phyloP scores from a whole-genome alignment of 2,888 invertebrate species.

The Fragum sueziense region DNA sequence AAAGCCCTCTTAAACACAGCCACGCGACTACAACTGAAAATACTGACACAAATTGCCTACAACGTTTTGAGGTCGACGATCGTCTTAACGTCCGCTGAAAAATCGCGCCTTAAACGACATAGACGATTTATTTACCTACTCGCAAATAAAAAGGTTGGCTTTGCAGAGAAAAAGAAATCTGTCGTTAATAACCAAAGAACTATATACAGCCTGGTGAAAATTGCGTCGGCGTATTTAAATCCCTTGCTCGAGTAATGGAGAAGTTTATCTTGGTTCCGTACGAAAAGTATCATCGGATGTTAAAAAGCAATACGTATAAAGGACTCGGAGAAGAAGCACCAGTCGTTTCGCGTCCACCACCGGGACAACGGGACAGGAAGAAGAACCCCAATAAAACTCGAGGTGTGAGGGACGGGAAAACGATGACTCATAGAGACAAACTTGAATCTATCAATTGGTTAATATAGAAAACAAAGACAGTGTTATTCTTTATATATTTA shows the following conservation, averaged over 20 bases:
- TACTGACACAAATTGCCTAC: constrained; percentile 27
- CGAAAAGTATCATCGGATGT: constrained; percentile 28
- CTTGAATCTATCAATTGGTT: too few relatives aligned
- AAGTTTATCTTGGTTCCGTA: constrained; percentile 32
- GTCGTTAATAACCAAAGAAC: background rate
- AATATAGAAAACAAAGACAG: too few relatives aligned
- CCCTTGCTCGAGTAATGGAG: constrained; percentile 30
- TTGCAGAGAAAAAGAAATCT: constrained; percentile 1
- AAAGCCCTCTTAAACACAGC: constrained; percentile 33
- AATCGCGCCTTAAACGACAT: constrained; percentile 18
- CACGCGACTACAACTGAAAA: constrained; percentile 36
- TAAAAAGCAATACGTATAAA: too few relatives aligned
- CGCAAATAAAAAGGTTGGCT: constrained; percentile 20
- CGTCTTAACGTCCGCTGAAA: constrained; percentile 5
- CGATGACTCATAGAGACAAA: too few relatives aligned
- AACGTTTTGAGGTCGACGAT: constrained; percentile 23
- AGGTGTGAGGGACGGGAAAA: too few relatives aligned
- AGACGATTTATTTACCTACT: constrained; percentile 25
- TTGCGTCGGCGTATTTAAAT: constrained; percentile 22
- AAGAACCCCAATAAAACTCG: too few relatives aligned
- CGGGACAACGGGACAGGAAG: too few relatives aligned
- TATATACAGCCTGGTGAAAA: constrained; percentile 11
- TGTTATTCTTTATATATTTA: constrained; percentile 11
- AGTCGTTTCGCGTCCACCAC: too few relatives aligned
- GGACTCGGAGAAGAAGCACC: too few relatives aligned